Base-by-base conservation (phyloP, 2,113 vertebrate species). In the Phylloscopus trochiloides region DNA sequence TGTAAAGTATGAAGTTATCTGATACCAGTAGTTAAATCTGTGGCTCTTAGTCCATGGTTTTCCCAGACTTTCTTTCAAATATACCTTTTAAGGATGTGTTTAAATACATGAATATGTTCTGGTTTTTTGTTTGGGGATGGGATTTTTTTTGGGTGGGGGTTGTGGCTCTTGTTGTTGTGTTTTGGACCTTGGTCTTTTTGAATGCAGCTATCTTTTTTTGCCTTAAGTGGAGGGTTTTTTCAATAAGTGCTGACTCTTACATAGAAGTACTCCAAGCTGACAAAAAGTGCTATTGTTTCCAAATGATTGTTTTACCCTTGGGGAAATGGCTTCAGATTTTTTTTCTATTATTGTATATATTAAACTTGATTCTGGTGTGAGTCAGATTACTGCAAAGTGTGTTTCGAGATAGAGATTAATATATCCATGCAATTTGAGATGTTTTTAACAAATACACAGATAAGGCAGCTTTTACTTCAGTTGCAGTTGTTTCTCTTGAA, bases 141-240 rank as follows among this genome's bases (percentile, higher is more conserved):
- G 40, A 6, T 40, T 14, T 19, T 18, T 16, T 38, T 32, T 21
- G 3, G 15, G 6, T 4, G 3, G 22, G 3, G 4, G 5, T 9
- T 34, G 12, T 36, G 9, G 0, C 6, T 71, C 24, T 63, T 34
- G 12, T 38, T 52, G 12, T 36, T 34, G 9, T 31, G 3, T 22
- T 58, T 15, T 40, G 20, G 4, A 16, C 6, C 11, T 16, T 26
- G 22, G 31, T 50, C 3, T 31, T 13, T 54, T 71, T 50, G 28
- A 59, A 51, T 61, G 15, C 17, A 58, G 1, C 14, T 45, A 2
- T 50, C 10, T 6, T 43, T 40, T 51, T n/a, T 79, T 20, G 3
- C 45, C 15, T 87, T 29, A 50, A 71, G 22, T 32, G 6, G 4
- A 52, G 19, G 10, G 1, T 14, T 28, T 74, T 40, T 77, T 54